phyloP scores from a whole-genome alignment of 2,888 invertebrate species.

The Chrysolina oricalcia region DNA sequence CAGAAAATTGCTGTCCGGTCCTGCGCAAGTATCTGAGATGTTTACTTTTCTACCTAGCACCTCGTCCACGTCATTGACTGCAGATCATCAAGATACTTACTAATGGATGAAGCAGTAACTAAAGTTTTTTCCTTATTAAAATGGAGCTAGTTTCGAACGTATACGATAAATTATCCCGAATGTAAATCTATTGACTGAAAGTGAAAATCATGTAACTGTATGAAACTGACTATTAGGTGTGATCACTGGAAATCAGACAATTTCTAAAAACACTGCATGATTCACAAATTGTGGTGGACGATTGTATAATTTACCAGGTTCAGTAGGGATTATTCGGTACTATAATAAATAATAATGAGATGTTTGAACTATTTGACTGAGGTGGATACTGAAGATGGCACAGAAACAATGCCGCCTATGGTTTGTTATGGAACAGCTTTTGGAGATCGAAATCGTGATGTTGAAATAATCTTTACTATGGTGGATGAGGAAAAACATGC shows the following conservation, averaged over 20 bases:
- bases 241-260: neutral
- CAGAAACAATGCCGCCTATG: neutral
- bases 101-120: neutral
- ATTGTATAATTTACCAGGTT: neutral
- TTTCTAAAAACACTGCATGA: constrained; percentile 5
- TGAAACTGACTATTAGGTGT: neutral
- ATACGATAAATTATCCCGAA: neutral
- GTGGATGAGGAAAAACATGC: neutral
- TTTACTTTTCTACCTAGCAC: neutral
- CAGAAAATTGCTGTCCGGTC: neutral
- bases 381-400: neutral
- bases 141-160: neutral
- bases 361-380: neutral
- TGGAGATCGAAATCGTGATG: constrained; percentile 2
- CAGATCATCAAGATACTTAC: neutral
- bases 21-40: neutral
- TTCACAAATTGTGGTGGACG: neutral
- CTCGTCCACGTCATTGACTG: neutral
- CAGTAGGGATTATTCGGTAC: neutral
- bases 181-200: constrained; percentile 10
- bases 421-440: neutral
- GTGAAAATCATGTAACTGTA: neutral
- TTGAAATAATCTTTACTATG: neutral
- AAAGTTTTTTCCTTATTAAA: neutral
- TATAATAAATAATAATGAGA: neutral